Conservation (phyloP, 2,888 invertebrate genomes). For the Sepiola atlantica region DNA sequence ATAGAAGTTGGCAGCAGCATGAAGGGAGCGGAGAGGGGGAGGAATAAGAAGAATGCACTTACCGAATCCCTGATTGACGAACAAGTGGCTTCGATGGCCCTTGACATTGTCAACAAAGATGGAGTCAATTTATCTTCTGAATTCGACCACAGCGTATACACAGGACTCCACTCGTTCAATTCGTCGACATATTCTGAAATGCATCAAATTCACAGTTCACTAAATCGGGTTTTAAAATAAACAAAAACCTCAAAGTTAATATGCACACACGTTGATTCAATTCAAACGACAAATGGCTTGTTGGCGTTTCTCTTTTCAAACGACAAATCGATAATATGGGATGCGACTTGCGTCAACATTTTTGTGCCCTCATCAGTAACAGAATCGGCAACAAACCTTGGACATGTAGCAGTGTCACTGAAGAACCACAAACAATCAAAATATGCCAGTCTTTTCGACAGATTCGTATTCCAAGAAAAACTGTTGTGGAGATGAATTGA, state of each 20-base stretch:
- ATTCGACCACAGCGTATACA: conserved; percentile 80
- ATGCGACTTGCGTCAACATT: too few species aligned
- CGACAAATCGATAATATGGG: too few species aligned
- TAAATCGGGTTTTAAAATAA: too few species aligned
- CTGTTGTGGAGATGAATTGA: too few species aligned
- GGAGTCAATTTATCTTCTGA: conserved; percentile 76
- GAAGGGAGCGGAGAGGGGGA: neutral
- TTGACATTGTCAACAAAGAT: conserved; percentile 69
- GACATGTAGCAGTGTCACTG: neutral
- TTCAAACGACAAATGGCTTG: too few species aligned
- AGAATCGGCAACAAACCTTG: too few species aligned
- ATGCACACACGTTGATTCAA: neutral
- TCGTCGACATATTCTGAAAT: conserved; percentile 64
- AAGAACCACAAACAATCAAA: too few species aligned
- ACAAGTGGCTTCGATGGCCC: conserved; percentile 68
- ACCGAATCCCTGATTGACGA: conserved; percentile 70
- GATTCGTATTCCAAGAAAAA: too few species aligned
- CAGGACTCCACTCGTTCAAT: conserved; percentile 79
- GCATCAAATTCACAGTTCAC: neutral
- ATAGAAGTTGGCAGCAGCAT: neutral
- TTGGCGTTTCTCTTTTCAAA: too few species aligned
- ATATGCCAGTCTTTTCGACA: too few species aligned
- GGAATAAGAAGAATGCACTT: conserved; percentile 52
- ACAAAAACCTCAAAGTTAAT: neutral
- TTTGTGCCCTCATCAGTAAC: too few species aligned